Evolutionary conservation across 2,113 vertebrate genomes (phyloP), one percentile per base, ranked within the genome.

Genomic region (Podilymbus podiceps): DNA sequence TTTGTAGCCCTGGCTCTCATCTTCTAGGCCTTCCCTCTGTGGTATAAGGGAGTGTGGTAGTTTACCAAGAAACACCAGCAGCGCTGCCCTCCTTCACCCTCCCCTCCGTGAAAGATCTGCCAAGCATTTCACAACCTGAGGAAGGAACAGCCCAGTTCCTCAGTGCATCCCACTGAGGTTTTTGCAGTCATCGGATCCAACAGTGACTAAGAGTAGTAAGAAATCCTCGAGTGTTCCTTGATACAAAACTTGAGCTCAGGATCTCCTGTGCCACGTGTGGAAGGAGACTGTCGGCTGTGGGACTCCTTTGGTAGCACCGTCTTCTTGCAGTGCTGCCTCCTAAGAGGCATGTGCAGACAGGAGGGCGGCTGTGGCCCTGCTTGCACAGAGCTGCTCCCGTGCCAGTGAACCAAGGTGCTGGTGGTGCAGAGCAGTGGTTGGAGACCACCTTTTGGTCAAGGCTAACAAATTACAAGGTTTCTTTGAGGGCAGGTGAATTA

Each of bases 61-160:
- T 49, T 33, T 15, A 2, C 78, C 16, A 1, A 46, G 73, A 46
- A 18, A 10, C 46, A 35, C 1, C 0, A 0, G 12, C 46, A 55
- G 50, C 3, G 2, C 77, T 93, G 66, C 66, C n/a, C 30, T 80
- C 25, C 50, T 33, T 40, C 38, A 9, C 47, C 14, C 27, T 82
- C 42, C 49, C 46, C 38, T 62, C 27, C 42, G 38, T 0, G 0
- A 25, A 35, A 47, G 59, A 15, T 93, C 63, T 80, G 79, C 72
- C 55, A 42, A 55, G 78, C 74, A 67, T 74, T 87, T 80, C 38
- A 38, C 56, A 78, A 9, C 23, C 40, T 9, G 1, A 49, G 73
- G 60, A 52, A 33, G 33, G 55, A 71, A 5, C 52, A 72, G 69
- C 40, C 44, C 12, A 4, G 25, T 22, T 75, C 42, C 60, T 68